A percentile compares a stretch with the other conserved stretches of the same genome.
Conservation (phyloP, 2,888 invertebrate genomes). For the Julus scanicus region DNA sequence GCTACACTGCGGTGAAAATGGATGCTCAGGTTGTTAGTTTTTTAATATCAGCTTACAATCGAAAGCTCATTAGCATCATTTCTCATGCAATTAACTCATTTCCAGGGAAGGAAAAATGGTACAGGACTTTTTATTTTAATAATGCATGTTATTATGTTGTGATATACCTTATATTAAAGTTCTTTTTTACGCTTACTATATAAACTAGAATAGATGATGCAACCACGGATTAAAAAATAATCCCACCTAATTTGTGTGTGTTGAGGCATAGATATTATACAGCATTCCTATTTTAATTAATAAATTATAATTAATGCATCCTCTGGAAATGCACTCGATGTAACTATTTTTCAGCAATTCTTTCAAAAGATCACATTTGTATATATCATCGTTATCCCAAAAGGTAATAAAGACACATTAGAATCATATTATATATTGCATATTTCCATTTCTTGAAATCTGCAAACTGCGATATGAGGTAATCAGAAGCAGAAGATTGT, state of each 20-base stretch:
- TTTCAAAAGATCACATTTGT: too few species aligned
- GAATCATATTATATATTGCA: too few species aligned
- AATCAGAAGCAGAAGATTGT: too few species aligned
- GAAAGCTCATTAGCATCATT: neutral
- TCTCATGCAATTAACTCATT: neutral
- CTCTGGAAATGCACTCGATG: neutral
- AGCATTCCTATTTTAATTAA: neutral
- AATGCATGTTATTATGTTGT: too few species aligned
- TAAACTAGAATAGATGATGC: neutral
- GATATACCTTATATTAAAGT: neutral
- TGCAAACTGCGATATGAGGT: too few species aligned
- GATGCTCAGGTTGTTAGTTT: neutral
- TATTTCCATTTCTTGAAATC: too few species aligned
- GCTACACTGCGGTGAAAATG: too few species aligned
- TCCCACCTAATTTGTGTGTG: neutral
- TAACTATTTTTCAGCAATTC: too few species aligned
- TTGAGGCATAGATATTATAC: neutral
- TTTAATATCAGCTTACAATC: neutral
- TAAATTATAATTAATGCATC: neutral
- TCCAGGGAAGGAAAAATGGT: too few species aligned
- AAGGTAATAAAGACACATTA: too few species aligned
- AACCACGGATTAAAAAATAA: neutral
- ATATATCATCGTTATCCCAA: too few species aligned
- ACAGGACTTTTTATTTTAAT: too few species aligned
- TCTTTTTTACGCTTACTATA: neutral